These are phyloP conservation scores for Catagonus wagneri DNA, from an alignment of 2,113 vertebrate genomes.

Conservation along the genomic window DNA sequence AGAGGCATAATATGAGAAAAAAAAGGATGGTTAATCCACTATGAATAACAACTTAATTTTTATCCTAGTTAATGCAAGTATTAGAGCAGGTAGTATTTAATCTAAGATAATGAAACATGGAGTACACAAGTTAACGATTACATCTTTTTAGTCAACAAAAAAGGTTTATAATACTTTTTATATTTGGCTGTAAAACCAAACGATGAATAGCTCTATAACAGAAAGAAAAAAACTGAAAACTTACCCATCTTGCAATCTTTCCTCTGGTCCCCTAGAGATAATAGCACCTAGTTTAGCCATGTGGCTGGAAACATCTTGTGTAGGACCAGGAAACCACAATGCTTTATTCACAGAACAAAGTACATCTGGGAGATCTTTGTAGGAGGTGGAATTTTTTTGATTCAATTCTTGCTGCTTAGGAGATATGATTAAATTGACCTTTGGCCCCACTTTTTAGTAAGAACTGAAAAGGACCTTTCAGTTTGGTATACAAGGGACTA, in stretches of 20 bases:
- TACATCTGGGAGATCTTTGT: neutral
- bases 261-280: neutral
- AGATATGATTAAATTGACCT: neutral
- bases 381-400: neutral
- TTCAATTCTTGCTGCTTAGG: neutral
- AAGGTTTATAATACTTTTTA: neutral
- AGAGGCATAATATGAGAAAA: neutral
- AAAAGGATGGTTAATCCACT: neutral
- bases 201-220: neutral
- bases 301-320: neutral
- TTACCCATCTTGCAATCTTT: neutral
- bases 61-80: neutral
- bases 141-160: neutral
- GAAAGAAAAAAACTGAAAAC: neutral
- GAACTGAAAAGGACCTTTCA: neutral
- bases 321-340: neutral
- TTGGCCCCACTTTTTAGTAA: neutral
- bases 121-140: neutral
- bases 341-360: neutral
- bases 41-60: conserved; percentile 7
- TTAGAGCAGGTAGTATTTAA: neutral
- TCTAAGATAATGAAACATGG: neutral
- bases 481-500: neutral
- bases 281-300: neutral
- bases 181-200: neutral